Conservation (phyloP, 2,113 vertebrate genomes). For the Antidorcas marsupialis region DNA sequence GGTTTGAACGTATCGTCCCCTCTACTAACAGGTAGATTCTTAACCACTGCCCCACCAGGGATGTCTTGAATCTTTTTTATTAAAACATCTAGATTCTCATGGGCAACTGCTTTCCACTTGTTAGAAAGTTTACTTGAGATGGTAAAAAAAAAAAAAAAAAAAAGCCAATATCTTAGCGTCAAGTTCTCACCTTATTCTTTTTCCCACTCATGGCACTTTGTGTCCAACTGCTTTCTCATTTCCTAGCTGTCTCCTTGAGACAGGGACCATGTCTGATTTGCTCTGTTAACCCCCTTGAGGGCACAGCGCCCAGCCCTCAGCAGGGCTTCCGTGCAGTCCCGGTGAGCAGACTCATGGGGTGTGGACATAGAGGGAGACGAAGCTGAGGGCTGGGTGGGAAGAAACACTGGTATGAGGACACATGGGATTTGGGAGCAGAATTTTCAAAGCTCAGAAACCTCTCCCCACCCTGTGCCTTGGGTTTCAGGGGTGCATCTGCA, state of each 20-base stretch:
- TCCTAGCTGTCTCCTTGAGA: not conserved
- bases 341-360: not conserved
- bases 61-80: not conserved
- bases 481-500: not conserved
- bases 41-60: not conserved
- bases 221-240: not conserved
- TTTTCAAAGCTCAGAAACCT: not conserved
- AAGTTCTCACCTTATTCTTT: not conserved
- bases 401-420: fast-evolving
- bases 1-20: not conserved
- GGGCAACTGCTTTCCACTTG: not conserved
- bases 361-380: fast-evolving
- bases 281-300: not conserved
- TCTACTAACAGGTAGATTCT: not conserved
- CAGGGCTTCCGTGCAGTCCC: fast-evolving
- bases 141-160: not conserved
- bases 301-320: not conserved
- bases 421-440: not conserved
- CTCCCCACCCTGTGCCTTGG: fast-evolving
- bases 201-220: not conserved
- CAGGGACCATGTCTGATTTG: not conserved
- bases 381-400: not conserved
- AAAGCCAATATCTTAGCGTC: not conserved
- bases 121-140: not conserved
- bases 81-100: not conserved